Percentiles rank a stretch among this genome's conserved stretches.
phyloP scores from a whole-genome alignment of 2,888 invertebrate species.

The Oeneis ivallda region DNA sequence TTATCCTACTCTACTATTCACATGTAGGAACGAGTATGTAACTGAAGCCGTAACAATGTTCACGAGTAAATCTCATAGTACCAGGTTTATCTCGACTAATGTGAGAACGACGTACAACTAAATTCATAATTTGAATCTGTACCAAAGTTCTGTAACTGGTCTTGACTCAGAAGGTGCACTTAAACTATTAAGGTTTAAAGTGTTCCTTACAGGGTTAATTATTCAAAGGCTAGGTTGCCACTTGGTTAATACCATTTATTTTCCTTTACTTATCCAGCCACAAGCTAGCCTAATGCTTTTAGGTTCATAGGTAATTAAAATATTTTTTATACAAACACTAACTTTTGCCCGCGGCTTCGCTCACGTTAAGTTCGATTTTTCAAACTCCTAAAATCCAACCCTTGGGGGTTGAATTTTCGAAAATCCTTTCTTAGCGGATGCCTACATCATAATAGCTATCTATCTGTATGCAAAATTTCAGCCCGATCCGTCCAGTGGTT shows the following conservation, averaged over 20 bases:
- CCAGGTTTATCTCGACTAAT: conserved; percentile 8
- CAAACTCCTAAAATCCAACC: too few species aligned
- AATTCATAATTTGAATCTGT: conserved; percentile 22
- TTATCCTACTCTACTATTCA: background rate
- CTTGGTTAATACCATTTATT: conserved; percentile 4
- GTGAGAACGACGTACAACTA: conserved; percentile 17
- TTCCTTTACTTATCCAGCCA: too few species aligned
- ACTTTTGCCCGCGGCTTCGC: too few species aligned
- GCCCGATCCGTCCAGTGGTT: too few species aligned
- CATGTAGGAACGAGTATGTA: background rate
- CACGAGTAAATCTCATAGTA: conserved; percentile 11
- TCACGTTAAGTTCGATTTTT: too few species aligned
- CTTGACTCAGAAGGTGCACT: conserved; percentile 17
- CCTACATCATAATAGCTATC: too few species aligned
- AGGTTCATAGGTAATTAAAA: too few species aligned
- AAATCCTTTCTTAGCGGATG: too few species aligned
- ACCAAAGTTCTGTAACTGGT: conserved; percentile 21
- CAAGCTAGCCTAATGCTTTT: too few species aligned
- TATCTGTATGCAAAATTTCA: too few species aligned
- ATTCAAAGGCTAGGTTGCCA: conserved; percentile 8
- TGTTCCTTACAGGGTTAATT: conserved; percentile 20
- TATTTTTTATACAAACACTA: too few species aligned
- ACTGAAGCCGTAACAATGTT: background rate
- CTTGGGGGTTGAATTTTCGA: too few species aligned
- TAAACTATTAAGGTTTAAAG: conserved; percentile 19